Conservation (phyloP, 2,797 vertebrate genomes). For the Alcedo atthis region DNA sequence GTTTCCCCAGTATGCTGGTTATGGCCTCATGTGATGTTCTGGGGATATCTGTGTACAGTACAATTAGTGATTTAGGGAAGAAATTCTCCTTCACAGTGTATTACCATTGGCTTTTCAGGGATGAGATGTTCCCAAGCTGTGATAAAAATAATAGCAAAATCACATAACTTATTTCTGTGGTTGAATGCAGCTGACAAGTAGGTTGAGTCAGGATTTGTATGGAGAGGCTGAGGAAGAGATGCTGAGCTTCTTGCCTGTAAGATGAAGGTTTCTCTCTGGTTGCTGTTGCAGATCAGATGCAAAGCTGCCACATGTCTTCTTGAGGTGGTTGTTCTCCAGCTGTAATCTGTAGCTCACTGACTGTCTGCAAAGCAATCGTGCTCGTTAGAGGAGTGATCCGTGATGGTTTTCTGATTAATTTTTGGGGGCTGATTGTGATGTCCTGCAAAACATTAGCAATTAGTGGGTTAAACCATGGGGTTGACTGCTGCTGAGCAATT, state of each 20-base stretch:
- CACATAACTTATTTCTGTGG: too few species aligned
- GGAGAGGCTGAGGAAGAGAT: not conserved
- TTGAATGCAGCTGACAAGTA: not conserved
- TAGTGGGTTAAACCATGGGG: not conserved
- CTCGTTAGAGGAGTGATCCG: rapidly evolving
- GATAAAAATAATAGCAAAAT: not conserved
- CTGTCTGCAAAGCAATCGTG: not conserved
- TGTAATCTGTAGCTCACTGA: not conserved
- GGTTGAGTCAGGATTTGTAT: not conserved
- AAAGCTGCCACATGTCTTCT: not conserved
- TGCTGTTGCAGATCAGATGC: rapidly evolving
- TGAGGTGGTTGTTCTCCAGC: not conserved
- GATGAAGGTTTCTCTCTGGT: not conserved
- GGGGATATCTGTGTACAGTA: not conserved
- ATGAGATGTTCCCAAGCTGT: not conserved
- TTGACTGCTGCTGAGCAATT: not conserved
- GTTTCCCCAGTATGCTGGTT: not conserved
- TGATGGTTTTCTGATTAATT: not conserved
- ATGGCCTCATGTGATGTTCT: not conserved
- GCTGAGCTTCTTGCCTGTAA: not conserved
- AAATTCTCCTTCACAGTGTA: not conserved
- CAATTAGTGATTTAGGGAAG: not conserved
- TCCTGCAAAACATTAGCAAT: not conserved
- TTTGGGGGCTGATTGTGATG: not conserved
- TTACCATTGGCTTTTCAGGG: not conserved